Base-by-base conservation (phyloP, 2,113 vertebrate genomes). In the Pollachius pollachius region DNA sequence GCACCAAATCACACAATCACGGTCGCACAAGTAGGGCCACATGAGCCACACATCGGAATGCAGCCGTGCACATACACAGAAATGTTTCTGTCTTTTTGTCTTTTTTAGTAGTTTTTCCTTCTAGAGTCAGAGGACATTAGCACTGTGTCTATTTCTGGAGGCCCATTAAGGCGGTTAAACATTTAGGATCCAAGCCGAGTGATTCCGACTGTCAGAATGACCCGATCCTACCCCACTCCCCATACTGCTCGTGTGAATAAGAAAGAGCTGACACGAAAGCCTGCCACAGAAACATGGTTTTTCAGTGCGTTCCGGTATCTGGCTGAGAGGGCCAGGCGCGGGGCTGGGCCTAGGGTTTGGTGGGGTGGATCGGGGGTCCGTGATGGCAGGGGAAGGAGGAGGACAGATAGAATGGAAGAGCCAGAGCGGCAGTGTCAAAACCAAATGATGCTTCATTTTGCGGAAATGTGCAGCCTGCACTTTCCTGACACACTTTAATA, bases 161-260 rank as follows among this genome's bases (percentile, higher is more conserved):
- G 69, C 83, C 84, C 85, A 91, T 91, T 90, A 91, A 87, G 81
- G 80, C 85, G 17, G 84, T 92, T 87, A 90, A 91, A 91, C 83
- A 89, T 90, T 92, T 89, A 90, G 82, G 84, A 88, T 86, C 64
- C 68, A 72, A 81, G 67, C 75, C 70, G 81, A 84, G 84, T 84
- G 86, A 88, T 82, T 87, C 84, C 71, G n/a, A 75, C 75, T 88
- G 85, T 84, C 87, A 84, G 81, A 88, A 84, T 87, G 82, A 85
- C 78, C 86, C 63, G 73, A 77, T 85, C 80, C 73, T 66, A 67
- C 77, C 77, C 78, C 85, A 83, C 81, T 84, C 82, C 80, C 73
- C 70, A 41, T 41, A 41, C 69, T 37, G 76, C 78, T 81, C 71
- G 34, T 71, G 78, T 76, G 19, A 62, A 75, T 9, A 48, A 48